Evolutionary conservation across 2,113 vertebrate species (phyloP), one percentile per base, ranked within the genome.

Genomic region (Ictidomys tridecemlineatus): DNA sequence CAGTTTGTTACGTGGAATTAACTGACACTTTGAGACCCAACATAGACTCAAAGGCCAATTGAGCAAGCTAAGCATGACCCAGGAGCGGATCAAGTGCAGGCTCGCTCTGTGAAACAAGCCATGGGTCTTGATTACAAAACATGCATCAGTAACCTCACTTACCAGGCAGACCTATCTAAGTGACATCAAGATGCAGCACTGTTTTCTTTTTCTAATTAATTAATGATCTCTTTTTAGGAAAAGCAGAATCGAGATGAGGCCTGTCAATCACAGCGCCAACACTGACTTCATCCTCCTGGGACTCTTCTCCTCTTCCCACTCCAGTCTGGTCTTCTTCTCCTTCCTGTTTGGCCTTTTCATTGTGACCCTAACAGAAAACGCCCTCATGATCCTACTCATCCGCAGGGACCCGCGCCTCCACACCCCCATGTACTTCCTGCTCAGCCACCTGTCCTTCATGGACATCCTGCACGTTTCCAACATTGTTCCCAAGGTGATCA

Each of bases 401-500:
- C 5, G 0, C 37, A 82, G 9, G 13, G 73, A 94, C 37, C 42
- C 92, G 0, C 14, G 37, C 34, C 84, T 96, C 11, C 87, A 83
- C 2, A 95, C 72, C 8, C 94, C 87, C 0, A 76, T 96, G 67
- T 69, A 69, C 67, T 17, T 69, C 67, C 67, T 69, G 32, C 92
- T 96, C 72, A 87, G 76, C 4, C 85, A 78, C n/a, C 82, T 97
- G 4, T 97, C 95, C 61, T 39, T 90, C 26, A 96, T 97, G 83
- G 97, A 93, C 17, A 95, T 97, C 56, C 37, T 96, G 84, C 91
- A 95, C 26, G 53, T 73, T 45, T 91, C 77, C 65, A 96, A 89
- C 69, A 95, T 96, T 6, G 78, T 96, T 8, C 93, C 93, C 51
- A 88, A 91, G 37, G 77, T 95, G 88, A 16, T 92, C 26, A 0